A percentile compares a stretch with the other conserved stretches of the same genome.
Evolutionary conservation across 2,888 invertebrate species (phyloP).

Genomic region (Furcula furcula): DNA sequence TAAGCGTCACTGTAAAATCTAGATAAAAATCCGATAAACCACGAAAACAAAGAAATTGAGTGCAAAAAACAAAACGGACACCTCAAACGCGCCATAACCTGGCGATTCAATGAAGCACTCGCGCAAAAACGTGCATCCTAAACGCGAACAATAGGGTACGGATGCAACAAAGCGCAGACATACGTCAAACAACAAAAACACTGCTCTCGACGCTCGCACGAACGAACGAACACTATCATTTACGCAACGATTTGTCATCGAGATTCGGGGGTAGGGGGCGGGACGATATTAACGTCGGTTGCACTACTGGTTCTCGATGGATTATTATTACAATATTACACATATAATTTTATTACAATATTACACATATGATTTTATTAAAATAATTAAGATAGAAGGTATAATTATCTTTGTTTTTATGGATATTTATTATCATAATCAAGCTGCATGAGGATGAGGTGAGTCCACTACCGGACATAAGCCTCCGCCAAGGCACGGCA

Average conservation of each 20-base stretch:
- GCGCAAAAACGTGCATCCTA: conserved; percentile 52
- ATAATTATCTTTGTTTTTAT: no score
- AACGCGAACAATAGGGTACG: conserved; percentile 47
- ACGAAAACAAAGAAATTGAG: no score
- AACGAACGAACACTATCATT: conserved; percentile 75
- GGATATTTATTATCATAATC: no score
- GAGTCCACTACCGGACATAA: no score
- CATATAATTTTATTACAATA: no score
- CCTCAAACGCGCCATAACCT: conserved; percentile 12
- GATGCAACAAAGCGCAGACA: conserved; percentile 63
- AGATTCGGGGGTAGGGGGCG: conserved; percentile 56
- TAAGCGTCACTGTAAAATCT: no score
- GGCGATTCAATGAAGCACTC: conserved; percentile 37
- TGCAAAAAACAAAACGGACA: background rate
- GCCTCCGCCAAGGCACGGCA: no score
- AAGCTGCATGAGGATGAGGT: no score
- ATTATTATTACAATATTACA: no score
- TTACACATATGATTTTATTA: no score
- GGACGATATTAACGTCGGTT: conserved; percentile 40
- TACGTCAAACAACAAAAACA: conserved; percentile 79
- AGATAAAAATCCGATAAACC: no score
- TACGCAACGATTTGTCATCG: conserved; percentile 79
- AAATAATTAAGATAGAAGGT: no score
- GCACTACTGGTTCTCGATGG: conserved; percentile 38
- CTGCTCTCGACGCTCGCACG: conserved; percentile 42